These are phyloP conservation scores for Bergia sp. DNA, from an alignment of 92 coral and sea anemone genomes.

Conservation along the genomic window DNA sequence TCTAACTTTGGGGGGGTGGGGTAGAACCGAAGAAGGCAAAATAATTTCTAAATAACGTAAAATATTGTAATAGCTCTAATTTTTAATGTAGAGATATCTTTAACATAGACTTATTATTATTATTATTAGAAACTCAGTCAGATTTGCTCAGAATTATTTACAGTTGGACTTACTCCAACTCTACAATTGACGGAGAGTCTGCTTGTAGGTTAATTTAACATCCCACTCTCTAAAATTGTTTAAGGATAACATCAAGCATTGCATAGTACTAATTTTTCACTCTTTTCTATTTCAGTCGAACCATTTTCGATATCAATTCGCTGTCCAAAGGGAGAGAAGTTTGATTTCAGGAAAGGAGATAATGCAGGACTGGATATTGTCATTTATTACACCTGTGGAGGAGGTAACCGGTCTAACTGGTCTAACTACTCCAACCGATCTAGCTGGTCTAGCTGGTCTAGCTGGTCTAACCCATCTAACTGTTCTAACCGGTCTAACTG, in stretches of 20 bases:
- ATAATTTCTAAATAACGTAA: no score
- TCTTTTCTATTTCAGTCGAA: slow-evolving; percentile 52
- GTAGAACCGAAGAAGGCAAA: no score
- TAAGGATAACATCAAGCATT: not conserved
- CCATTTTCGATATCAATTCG: slow-evolving; percentile 76
- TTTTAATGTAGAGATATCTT: no score
- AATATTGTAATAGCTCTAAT: no score
- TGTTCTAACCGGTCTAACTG: not conserved
- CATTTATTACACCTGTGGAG: slow-evolving; percentile 69
- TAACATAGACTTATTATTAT: no score
- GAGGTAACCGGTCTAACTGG: slow-evolving; percentile 8
- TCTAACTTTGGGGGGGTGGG: no score
- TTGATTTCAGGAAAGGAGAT: slow-evolving; percentile 60
- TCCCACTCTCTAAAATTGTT: not conserved
- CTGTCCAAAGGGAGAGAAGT: slow-evolving; percentile 66
- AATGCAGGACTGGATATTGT: slow-evolving; percentile 66
- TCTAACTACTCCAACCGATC: no score
- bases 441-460: not conserved
- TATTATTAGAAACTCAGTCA: no score
- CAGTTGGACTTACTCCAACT: not conserved
- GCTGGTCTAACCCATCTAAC: no score
- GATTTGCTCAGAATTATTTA: no score
- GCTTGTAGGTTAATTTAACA: not conserved
- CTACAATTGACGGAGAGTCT: not conserved
- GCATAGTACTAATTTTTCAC: no score